Base-by-base conservation (phyloP, 2,113 vertebrate species). In the Stegostoma tigrinum region DNA sequence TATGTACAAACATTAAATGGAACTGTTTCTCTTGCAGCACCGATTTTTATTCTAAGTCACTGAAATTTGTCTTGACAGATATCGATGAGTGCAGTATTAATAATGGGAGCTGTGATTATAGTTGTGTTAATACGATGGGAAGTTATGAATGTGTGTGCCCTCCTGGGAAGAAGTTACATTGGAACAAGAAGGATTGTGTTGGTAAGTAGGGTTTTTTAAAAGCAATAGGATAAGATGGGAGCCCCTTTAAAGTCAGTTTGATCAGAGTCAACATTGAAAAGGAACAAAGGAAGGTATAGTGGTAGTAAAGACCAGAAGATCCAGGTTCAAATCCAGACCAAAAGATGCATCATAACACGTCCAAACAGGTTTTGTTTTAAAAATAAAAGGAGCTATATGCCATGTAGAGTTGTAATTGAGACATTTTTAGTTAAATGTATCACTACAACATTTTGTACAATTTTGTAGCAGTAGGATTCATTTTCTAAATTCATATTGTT, bases 171-270 rank as follows among this genome's bases (percentile, higher is more conserved):
- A 98, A 98, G 64, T 98, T 99, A 5, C 98, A 99, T 97, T 99
- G 99, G 99, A 99, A 99, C 97, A 98, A 98, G 97, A 99, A 99
- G 96, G 99, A 99, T 96, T 99, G 99, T 3, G 96, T 98, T 95
- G 98, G 99, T 99, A 97, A 98, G 98, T 96, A 96, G 10, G 3
- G 24, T 5, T 14, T 8, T 48, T 42, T 0, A 27, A 89, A 90
- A 93, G 21, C 19, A 38, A 67, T 17, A 93, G 38, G 61, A 21
- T 66, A 15, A 67, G 61, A 30, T 64, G 52, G 27, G 52, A n/a
- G 27, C 17, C 52, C n/a, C 27, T 90, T 61, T 90, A 34, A 64
- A 91, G 55, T 64, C n/a, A 64, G 7, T 64, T 91, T 91, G 87
- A 64, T 34, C 87, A 91, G 30, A 67, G 0, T 93, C 61, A 17